phyloP scores from a whole-genome alignment of 2,797 vertebrate genomes.

The Pantherophis alleghaniensis region DNA sequence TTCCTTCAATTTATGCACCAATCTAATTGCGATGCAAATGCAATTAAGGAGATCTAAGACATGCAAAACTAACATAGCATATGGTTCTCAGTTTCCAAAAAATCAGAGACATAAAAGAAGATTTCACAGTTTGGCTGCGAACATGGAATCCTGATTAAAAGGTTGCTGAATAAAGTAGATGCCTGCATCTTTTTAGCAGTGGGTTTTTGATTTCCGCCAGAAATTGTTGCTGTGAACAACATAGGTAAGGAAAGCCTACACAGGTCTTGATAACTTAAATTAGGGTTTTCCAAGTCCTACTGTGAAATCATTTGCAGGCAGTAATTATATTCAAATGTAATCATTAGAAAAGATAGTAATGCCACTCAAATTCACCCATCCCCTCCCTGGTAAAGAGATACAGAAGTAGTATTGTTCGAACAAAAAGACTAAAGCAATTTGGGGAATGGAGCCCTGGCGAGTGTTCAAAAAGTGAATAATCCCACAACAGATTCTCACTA shows the following conservation, averaged over 20 bases:
- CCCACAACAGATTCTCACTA: neutral
- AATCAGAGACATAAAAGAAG: conserved; percentile 56
- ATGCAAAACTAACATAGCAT: conserved; percentile 66
- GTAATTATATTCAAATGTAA: conserved; percentile 30
- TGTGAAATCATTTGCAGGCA: conserved; percentile 6
- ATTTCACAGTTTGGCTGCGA: conserved; percentile 58
- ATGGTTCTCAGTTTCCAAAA: conserved; percentile 67
- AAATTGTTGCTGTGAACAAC: conserved; percentile 41
- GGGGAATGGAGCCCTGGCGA: neutral
- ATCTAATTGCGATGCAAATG: conserved; percentile 67
- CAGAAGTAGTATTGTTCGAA: neutral
- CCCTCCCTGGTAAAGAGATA: neutral
- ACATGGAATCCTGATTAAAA: conserved; percentile 43
- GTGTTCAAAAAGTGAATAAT: neutral
- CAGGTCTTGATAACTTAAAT: conserved; percentile 38
- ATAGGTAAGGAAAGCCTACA: conserved; percentile 35
- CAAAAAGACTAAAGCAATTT: neutral
- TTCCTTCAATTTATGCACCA: conserved; percentile 63
- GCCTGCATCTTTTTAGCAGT: conserved; percentile 40
- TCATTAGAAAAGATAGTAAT: neutral
- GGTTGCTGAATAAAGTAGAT: conserved; percentile 53
- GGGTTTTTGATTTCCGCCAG: conserved; percentile 32
- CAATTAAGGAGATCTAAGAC: conserved; percentile 70
- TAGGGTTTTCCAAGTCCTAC: conserved; percentile 16
- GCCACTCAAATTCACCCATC: neutral